These are phyloP conservation scores for Sycobia sp. DNA, from an alignment of 1,140 invertebrate genomes.

Conservation along the genomic window DNA sequence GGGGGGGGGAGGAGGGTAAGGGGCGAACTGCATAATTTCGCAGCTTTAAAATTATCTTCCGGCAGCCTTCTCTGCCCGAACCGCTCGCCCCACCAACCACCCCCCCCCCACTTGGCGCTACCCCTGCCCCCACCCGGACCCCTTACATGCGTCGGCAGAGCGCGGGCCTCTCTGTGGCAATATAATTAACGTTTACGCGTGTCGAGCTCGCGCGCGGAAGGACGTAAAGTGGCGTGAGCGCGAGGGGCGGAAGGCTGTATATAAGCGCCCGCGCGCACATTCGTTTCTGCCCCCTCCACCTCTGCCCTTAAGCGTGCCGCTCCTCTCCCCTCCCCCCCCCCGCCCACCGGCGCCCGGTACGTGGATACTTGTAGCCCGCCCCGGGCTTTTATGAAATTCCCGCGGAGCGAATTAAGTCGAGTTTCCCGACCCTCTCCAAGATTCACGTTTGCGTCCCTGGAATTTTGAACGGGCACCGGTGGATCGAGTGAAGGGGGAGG, in stretches of 20 bases:
- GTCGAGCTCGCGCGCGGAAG: slow-evolving; percentile 5
- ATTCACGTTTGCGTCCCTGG: slow-evolving; percentile 17
- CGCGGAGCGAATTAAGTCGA: slow-evolving; percentile 33
- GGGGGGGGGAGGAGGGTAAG: too few species aligned
- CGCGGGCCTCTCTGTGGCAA: slow-evolving; percentile 1
- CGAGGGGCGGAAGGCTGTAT: too few species aligned
- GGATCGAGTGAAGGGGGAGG: too few species aligned
- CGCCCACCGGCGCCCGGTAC: too few species aligned
- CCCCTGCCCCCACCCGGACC: background rate
- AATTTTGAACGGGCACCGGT: slow-evolving; percentile 2
- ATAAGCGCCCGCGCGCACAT: slow-evolving; percentile 5
- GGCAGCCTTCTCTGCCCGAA: background rate
- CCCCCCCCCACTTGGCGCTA: too few species aligned
- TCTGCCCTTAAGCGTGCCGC: slow-evolving; percentile 19
- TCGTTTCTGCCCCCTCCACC: background rate
- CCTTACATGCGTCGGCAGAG: slow-evolving; percentile 4
- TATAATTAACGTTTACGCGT: slow-evolving; percentile 33
- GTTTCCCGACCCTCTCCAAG: slow-evolving; percentile 22
- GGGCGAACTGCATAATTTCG: background rate
- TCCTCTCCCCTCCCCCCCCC: too few species aligned
- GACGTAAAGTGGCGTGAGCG: background rate
- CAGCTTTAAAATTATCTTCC: slow-evolving; percentile 9
- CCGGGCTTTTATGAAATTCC: slow-evolving; percentile 33
- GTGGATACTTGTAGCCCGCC: too few species aligned
- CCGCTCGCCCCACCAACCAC: background rate